Conservation (phyloP, 2,797 vertebrate genomes). For the Agapornis canus region DNA sequence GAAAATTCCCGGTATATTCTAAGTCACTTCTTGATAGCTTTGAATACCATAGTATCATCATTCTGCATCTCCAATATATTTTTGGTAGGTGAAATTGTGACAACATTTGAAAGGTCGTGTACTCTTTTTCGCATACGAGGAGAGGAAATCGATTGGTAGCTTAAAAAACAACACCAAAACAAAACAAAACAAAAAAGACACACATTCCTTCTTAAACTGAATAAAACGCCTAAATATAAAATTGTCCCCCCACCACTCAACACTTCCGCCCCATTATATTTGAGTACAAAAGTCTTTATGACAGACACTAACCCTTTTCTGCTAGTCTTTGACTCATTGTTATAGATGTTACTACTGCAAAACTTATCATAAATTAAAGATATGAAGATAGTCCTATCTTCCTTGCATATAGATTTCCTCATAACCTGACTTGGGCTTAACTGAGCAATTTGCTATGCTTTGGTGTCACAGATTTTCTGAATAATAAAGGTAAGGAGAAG, state of each 20-base stretch:
- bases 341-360: not conserved
- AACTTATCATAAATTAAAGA: not conserved
- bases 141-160: not conserved
- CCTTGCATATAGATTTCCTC: not conserved
- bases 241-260: accelerated
- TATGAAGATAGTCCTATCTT: not conserved
- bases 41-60: not conserved
- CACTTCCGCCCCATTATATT: not conserved
- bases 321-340: not conserved
- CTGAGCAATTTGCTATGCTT: not conserved
- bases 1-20: not conserved
- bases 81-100: not conserved
- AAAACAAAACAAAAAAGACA: not conserved
- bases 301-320: not conserved
- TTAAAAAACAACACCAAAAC: not conserved
- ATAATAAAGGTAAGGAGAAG: not conserved
- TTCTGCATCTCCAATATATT: not conserved
- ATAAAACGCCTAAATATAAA: not conserved
- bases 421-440: not conserved
- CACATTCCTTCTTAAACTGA: not conserved
- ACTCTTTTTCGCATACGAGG: not conserved
- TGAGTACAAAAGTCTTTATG: not conserved
- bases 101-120: not conserved
- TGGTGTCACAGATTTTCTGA: not conserved
- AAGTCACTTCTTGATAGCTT: not conserved